Percentiles rank a stretch among this genome's conserved stretches.
Evolutionary conservation across 35 echinoderm and acorn worm genomes (phyloP).

Genomic region (Chiridota heheva): DNA sequence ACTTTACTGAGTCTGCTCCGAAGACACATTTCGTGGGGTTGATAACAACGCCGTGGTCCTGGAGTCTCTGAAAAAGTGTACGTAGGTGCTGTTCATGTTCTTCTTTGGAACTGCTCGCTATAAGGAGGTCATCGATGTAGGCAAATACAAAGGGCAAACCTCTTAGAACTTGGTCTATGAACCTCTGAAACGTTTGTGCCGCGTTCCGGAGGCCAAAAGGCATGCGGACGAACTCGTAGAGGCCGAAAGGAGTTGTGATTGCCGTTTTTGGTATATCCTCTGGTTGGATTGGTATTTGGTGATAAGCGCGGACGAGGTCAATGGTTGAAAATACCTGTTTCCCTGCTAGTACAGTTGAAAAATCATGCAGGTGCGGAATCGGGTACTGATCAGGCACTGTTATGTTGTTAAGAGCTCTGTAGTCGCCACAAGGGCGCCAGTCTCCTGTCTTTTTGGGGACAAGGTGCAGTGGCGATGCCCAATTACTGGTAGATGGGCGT

Average conservation of each 20-base stretch:
- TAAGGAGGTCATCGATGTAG: constrained; percentile 55
- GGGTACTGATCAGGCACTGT: constrained; percentile 60
- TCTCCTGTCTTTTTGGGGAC: constrained; percentile 55
- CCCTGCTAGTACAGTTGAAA: constrained; percentile 3
- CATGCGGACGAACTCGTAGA: constrained; percentile 63
- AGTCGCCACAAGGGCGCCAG: constrained; percentile 62
- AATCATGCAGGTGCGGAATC: constrained; percentile 52
- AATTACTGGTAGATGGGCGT: constrained; percentile 54
- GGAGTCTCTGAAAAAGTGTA: constrained; percentile 6
- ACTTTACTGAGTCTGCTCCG: constrained; percentile 25
- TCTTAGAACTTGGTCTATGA: constrained; percentile 49
- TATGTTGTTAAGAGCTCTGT: constrained; percentile 37
- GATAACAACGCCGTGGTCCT: constrained; percentile 19
- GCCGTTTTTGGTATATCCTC: constrained; percentile 53
- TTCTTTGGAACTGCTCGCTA: constrained; percentile 13
- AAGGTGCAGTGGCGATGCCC: constrained; percentile 64
- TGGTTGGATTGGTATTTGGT: constrained; percentile 57
- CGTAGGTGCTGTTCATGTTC: constrained; percentile 27
- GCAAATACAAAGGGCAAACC: constrained; percentile 44
- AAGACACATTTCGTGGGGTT: constrained; percentile 38
- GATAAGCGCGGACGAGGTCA: constrained; percentile 56
- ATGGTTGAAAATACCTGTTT: constrained; percentile 54
- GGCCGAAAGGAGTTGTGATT: constrained; percentile 57
- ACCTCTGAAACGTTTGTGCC: constrained; percentile 58
- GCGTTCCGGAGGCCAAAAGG: constrained; percentile 58